Evolutionary conservation across 2,113 vertebrate genomes (phyloP).

Genomic region (Microcebus jonahi): DNA sequence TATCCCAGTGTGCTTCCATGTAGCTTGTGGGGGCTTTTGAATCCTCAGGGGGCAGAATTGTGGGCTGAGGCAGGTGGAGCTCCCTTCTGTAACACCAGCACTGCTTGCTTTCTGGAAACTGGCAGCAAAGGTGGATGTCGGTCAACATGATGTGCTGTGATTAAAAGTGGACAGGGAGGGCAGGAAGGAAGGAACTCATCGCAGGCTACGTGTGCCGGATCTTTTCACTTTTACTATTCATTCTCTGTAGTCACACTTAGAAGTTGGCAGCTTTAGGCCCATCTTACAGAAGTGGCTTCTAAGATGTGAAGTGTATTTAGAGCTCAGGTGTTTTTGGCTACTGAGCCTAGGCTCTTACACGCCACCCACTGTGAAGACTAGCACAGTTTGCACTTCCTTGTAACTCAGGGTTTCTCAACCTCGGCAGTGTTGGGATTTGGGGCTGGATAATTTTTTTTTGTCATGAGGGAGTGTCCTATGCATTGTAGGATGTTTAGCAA

Average conservation of each 20-base stretch:
- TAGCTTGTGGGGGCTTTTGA: not conserved
- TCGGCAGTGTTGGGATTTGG: not conserved
- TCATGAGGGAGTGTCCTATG: not conserved
- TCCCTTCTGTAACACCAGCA: not conserved
- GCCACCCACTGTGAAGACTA: too few relatives aligned
- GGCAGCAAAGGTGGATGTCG: not conserved
- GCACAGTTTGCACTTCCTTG: not conserved
- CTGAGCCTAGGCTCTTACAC: too few relatives aligned
- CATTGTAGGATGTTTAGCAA: not conserved
- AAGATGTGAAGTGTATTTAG: not conserved
- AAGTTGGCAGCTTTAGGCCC: not conserved
- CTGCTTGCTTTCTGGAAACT: not conserved
- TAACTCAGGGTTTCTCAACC: not conserved
- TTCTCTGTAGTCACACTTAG: not conserved
- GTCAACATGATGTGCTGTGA: not conserved
- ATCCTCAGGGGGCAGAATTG: not conserved
- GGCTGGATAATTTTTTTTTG: not conserved
- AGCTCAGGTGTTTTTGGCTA: not conserved
- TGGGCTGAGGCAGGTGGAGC: not conserved
- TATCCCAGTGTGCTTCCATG: fast-evolving
- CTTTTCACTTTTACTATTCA: not conserved
- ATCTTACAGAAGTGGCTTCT: not conserved
- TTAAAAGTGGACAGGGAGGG: not conserved
- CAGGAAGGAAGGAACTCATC: not conserved
- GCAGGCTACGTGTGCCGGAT: too few relatives aligned